Base-by-base conservation (phyloP, 2,797 vertebrate species). In the Ibycter americanus region DNA sequence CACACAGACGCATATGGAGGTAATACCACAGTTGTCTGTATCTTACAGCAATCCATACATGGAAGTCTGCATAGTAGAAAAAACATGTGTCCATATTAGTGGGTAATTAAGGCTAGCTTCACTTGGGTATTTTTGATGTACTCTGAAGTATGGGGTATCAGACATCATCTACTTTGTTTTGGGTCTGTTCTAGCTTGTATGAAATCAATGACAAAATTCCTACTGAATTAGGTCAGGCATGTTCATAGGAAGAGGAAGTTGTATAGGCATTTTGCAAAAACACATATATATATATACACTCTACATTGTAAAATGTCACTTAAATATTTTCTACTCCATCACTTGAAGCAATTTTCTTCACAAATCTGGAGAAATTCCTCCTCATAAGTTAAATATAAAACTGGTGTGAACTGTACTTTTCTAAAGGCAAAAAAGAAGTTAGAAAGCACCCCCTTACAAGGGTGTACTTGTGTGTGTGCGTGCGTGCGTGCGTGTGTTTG, bases 351-450 rank as follows among this genome's bases (percentile, higher is more conserved):
- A 61, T 90, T 92, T 90, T 84, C 47, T 83, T 91, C 79, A 89
- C 63, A 93, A 94, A 95, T 90, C 58, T 73, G 65, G 36, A 88
- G 56, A 96, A 92, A 66, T 91, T 92, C 47, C 81, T 93, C 87
- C 77, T 93, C 86, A 56, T 76, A 72, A 76, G 16, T 76, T 87
- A 86, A 92, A 93, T 95, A 93, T 80, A 96, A 91, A 83, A 58
- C 76, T 80, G 54, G 31, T 91, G 42, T 81, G 81, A 92, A 68
- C 83, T 23, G 46, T 72, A 71, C 44, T 90, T 93, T 58, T 87
- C 31, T 90, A 46, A 92, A 87, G 84, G 74, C 38, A 87, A 89
- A 83, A 83, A 71, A 85, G 58, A 86, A 84, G 40, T 56, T 70
- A 59, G 89, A 96, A 83, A 81, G 5, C 38, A 83, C 10, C 4